Percentiles rank a stretch among this genome's conserved stretches.
Conservation (phyloP, 2,888 invertebrate species). For the Pachycephus smyrnensis region DNA sequence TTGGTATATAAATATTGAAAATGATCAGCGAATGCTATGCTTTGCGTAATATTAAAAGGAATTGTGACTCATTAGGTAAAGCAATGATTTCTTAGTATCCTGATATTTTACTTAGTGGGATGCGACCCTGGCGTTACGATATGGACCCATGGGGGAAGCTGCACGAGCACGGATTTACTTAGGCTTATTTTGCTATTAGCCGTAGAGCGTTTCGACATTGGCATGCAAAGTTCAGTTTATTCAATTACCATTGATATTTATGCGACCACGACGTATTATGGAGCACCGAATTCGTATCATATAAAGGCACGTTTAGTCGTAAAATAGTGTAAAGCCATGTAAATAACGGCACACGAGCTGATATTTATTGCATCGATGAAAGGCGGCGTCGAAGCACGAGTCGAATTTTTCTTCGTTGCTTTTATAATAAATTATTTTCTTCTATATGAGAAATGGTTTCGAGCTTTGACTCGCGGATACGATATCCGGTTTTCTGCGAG, state of each 20-base stretch:
- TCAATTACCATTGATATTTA: constrained; percentile 12
- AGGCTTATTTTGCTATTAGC: background rate
- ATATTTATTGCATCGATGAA: constrained; percentile 35
- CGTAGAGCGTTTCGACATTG: background rate
- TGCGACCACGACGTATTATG: constrained; percentile 2
- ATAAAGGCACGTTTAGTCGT: constrained; percentile 19
- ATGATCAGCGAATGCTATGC: background rate
- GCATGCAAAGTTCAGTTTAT: constrained; percentile 9
- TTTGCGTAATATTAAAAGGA: background rate
- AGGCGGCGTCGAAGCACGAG: constrained; percentile 24
- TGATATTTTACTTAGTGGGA: background rate
- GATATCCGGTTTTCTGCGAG: constrained; percentile 7
- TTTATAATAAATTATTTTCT: constrained; percentile 22
- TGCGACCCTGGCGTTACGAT: background rate
- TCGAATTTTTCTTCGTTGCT: constrained; percentile 5
- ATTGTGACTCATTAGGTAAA: background rate
- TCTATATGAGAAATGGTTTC: constrained; percentile 5
- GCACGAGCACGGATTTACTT: background rate
- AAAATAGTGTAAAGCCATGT: constrained; percentile 34
- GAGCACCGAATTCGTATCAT: constrained; percentile 7
- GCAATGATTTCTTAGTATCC: background rate
- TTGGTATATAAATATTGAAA: background rate
- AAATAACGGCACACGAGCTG: constrained; percentile 34
- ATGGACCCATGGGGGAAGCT: background rate
- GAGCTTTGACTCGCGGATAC: constrained; percentile 7